Evolutionary conservation across 2,888 invertebrate genomes (phyloP), one percentile per base, ranked within the genome.

Genomic region (Malthinus flaveolus): DNA sequence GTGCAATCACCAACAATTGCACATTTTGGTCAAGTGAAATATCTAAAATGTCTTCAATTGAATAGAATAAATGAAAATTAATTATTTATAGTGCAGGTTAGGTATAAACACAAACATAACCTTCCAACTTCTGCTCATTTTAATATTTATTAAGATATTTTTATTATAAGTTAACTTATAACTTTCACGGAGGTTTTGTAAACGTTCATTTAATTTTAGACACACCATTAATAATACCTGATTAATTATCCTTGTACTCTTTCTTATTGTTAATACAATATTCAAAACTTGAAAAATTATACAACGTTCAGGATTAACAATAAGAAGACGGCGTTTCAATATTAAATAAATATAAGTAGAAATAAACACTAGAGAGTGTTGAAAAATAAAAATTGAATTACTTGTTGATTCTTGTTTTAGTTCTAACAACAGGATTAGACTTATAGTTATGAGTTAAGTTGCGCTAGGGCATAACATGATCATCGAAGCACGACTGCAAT

Each of bases 141-240:
- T 13, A 15, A 50, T 37, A 33, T 44, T 51, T 32, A 51, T 44
- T 10, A 33, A 49, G 32, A 33, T 33, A 44, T 46, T 52, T 50
- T 52, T 52, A 23, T 35, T 46, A 52, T 52, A 36, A 52, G 35
- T 51, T 46, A 36, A 45, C 31, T 52, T 51, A 37, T 49, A 49
- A 49, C 37, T 49, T 48, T 32, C 37, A 12, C 23, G 37, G 37
- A 49, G 49, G 37, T 49, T n/a, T 46, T 12, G 13, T 23, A 44
- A 36, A 45, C 32, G 51, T 35, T 35, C 52, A 35, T 52, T 52
- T 52, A 46, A 32, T 46, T 52, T 32, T 37, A 46, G 52, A 52
- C 52, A 44, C 52, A 52, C 46, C 52, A 52, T 52, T 52, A 46
- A 52, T 52, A 52, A 52, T 10, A 32, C 6, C 45, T 52, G 52